phyloP scores from a whole-genome alignment of 2,888 invertebrate genomes.

The Agrenia bidenticulata region DNA sequence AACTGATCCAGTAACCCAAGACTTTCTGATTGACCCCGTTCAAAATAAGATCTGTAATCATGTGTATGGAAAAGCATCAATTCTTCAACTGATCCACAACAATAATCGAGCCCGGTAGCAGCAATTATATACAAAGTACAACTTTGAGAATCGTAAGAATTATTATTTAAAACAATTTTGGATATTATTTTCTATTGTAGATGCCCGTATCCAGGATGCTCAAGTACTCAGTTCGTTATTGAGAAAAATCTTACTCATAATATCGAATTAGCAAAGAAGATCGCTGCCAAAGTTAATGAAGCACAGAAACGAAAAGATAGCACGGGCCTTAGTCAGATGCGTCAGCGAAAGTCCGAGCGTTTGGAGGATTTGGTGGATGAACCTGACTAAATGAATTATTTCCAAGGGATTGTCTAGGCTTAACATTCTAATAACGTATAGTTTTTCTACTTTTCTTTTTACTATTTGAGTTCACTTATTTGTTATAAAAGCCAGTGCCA shows the following conservation, averaged over 20 bases:
- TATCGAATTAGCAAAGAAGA: slow-evolving; percentile 21
- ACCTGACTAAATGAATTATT: too few relatives aligned
- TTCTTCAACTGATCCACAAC: slow-evolving; percentile 27
- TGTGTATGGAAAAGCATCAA: slow-evolving; percentile 39
- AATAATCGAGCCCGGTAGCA: neutral
- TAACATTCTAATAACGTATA: too few relatives aligned
- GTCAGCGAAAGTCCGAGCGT: too few relatives aligned
- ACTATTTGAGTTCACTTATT: too few relatives aligned
- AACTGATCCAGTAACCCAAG: slow-evolving; percentile 32
- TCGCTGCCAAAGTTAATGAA: slow-evolving; percentile 18
- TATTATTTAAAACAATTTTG: too few relatives aligned
- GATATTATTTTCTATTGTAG: slow-evolving; percentile 14
- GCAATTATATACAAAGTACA: neutral
- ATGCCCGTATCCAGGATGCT: slow-evolving; percentile 38
- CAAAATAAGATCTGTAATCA: slow-evolving; percentile 39
- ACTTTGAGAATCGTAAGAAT: too few relatives aligned
- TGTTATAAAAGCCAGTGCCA: too few relatives aligned
- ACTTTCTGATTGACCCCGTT: slow-evolving; percentile 30
- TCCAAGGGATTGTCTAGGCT: too few relatives aligned
- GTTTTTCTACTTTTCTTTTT: too few relatives aligned
- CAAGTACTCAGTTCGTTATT: slow-evolving; percentile 17
- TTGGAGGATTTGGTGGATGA: too few relatives aligned
- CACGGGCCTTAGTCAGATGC: too few relatives aligned
- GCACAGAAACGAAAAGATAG: slow-evolving; percentile 14
- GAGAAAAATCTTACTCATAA: slow-evolving; percentile 25